phyloP scores from a whole-genome alignment of 2,888 invertebrate genomes.

The Cistogaster globosa region DNA sequence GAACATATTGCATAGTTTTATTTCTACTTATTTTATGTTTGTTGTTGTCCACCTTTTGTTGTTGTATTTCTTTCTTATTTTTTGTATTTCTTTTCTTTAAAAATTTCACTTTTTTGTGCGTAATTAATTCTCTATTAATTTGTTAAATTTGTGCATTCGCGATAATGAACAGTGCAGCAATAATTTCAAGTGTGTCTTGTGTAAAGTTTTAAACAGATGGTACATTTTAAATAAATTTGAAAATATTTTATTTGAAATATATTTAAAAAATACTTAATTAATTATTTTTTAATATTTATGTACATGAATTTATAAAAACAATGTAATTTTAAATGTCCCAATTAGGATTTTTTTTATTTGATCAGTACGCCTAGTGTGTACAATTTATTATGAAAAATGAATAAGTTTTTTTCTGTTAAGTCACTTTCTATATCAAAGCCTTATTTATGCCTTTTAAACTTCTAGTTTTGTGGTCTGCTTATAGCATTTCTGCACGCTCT shows the following conservation, averaged over 20 bases:
- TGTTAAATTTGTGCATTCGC: conserved; percentile 34
- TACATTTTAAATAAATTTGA: conserved; percentile 19
- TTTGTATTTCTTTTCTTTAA: conserved; percentile 4
- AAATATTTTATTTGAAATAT: conserved; percentile 26
- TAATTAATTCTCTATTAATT: conserved; percentile 64
- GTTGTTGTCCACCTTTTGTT: neutral
- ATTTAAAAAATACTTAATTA: neutral
- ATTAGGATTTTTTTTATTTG: no score
- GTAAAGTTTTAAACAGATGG: conserved; percentile 39
- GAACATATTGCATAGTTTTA: conserved; percentile 15
- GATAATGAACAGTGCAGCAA: conserved; percentile 29
- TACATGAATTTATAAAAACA: no score
- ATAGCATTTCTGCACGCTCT: no score
- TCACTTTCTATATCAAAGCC: no score
- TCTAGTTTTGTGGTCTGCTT: no score
- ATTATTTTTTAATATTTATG: neutral
- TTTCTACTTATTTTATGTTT: neutral
- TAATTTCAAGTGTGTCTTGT: neutral
- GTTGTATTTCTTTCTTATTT: conserved; percentile 13
- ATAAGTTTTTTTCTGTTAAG: no score
- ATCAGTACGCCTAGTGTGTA: no score
- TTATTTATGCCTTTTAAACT: no score
- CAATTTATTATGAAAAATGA: no score
- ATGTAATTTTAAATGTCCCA: no score
- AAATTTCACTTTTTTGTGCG: conserved; percentile 42